Evolutionary conservation across 2,797 vertebrate genomes (phyloP).

Genomic region (Merluccius polli): DNA sequence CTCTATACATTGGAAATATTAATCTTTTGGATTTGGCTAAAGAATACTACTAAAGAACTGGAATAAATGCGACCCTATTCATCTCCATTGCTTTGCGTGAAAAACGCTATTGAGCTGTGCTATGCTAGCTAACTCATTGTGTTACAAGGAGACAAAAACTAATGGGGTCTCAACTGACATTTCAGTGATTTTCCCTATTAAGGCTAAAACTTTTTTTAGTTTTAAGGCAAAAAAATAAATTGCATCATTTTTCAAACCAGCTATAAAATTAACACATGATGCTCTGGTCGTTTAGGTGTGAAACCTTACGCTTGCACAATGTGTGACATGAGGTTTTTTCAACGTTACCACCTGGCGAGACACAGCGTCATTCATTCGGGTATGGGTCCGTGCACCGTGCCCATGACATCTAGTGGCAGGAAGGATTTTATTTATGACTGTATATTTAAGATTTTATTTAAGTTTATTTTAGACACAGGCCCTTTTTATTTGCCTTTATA

Average conservation of each 20-base stretch:
- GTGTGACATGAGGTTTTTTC: constrained; percentile 76
- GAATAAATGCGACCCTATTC: background rate
- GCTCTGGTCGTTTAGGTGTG: constrained; percentile 72
- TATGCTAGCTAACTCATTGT: background rate
- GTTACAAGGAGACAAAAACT: background rate
- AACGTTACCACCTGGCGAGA: constrained; percentile 75
- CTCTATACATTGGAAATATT: background rate
- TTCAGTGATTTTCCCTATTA: background rate
- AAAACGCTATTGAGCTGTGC: background rate
- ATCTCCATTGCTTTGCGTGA: background rate
- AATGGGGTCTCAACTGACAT: background rate
- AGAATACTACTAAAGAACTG: background rate
- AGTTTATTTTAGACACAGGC: constrained; percentile 22
- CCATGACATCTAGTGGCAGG: constrained; percentile 40
- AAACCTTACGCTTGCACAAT: constrained; percentile 75
- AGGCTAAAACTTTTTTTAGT: background rate
- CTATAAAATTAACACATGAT: constrained; percentile 43
- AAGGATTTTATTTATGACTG: constrained; percentile 21
- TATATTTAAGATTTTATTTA: constrained; percentile 5
- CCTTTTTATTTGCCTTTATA: constrained; percentile 16
- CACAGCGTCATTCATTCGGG: constrained; percentile 76
- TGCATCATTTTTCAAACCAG: constrained; percentile 4
- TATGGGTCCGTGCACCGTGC: constrained; percentile 67
- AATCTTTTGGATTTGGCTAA: background rate
- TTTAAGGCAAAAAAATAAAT: constrained; percentile 45